Evolutionary conservation across 2,888 invertebrate genomes (phyloP).

Genomic region (Peribatodes rhomboidaria): DNA sequence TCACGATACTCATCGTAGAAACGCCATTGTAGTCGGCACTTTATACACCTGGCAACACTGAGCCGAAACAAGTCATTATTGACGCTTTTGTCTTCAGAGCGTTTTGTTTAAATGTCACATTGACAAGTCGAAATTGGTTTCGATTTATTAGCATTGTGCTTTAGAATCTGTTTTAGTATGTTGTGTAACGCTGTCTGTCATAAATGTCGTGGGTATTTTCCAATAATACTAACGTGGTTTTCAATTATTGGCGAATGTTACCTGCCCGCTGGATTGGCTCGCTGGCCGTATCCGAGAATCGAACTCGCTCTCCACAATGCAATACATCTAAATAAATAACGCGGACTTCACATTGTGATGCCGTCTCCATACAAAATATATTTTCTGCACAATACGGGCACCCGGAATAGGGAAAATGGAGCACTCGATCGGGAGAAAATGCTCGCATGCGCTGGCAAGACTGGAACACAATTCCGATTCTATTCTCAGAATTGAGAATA

Average conservation of each 20-base stretch:
- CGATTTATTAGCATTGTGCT: slow-evolving; percentile 42
- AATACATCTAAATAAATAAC: slow-evolving; percentile 84
- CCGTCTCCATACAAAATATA: slow-evolving; percentile 78
- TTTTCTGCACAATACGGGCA: slow-evolving; percentile 71
- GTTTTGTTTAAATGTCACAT: slow-evolving; percentile 56
- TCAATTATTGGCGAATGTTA: slow-evolving; percentile 79
- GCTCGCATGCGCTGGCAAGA: slow-evolving; percentile 66
- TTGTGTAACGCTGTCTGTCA: slow-evolving; percentile 20
- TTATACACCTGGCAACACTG: slow-evolving; percentile 64
- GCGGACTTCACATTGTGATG: slow-evolving; percentile 76
- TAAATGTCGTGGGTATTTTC: slow-evolving; percentile 55
- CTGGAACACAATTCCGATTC: slow-evolving; percentile 62
- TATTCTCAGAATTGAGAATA: slow-evolving; percentile 34
- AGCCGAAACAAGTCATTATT: slow-evolving; percentile 48
- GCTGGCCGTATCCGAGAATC: slow-evolving; percentile 68
- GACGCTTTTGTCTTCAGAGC: slow-evolving; percentile 57
- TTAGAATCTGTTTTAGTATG: slow-evolving; percentile 35
- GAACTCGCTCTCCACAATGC: slow-evolving; percentile 71
- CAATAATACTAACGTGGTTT: slow-evolving; percentile 64
- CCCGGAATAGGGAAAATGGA: slow-evolving; percentile 71
- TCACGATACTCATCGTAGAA: slow-evolving; percentile 58
- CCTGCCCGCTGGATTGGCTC: slow-evolving; percentile 71
- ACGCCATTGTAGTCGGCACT: slow-evolving; percentile 57
- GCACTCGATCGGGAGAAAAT: slow-evolving; percentile 72
- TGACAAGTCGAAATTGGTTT: slow-evolving; percentile 56